Base-by-base conservation (phyloP, 2,113 vertebrate species). In the Spea multiplicata region DNA sequence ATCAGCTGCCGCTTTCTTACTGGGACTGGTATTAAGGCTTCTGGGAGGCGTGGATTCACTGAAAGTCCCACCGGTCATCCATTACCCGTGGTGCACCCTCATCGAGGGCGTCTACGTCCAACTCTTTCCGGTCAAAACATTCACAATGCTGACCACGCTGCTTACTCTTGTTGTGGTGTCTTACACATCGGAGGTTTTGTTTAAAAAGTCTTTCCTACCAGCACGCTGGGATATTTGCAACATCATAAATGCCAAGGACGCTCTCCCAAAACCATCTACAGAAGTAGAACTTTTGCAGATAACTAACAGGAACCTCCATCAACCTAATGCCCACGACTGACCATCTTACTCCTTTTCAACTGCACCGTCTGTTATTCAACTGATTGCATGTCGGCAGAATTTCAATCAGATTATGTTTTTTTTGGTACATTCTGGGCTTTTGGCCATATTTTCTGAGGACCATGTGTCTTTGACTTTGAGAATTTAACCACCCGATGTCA, bases 11-110 rank as follows among this genome's bases (percentile, higher is more conserved):
- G 92, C 91, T 14, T 93, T 90, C 71, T 0, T 83, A 0, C 13
- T 86, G 1, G 93, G 91, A 7, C 47, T 92, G n/a, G 48, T 91
- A 44, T 48, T 95, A 83, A 84, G 92, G 44, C 59, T 92, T 5
- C 55, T 93, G 73, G 90, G 88, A 0, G 93, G 93, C 4, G 92
- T 93, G 69, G 86, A 90, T 3, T 74, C 87, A 65, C 86, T 94
- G 6, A 81, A 83, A 7, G 86, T 95, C 1, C 76, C 89, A 0
- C 75, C 92, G 0, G 0, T 87, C 0, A 82, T 94, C 83, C 50
- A 4, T 16, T 94, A 94, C 86, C 87, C 91, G 44, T 86, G 83
- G 61, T 90, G 89, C 82, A 83, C 81, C n/a, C 55, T 89, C 44
- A 83, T 83, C 3, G 81, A 91, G 0, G 87, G 88, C 0, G 82